Evolutionary conservation across 2,797 vertebrate species (phyloP), one percentile per base, ranked within the genome.

Genomic region (Chiroxiphia lanceolata): DNA sequence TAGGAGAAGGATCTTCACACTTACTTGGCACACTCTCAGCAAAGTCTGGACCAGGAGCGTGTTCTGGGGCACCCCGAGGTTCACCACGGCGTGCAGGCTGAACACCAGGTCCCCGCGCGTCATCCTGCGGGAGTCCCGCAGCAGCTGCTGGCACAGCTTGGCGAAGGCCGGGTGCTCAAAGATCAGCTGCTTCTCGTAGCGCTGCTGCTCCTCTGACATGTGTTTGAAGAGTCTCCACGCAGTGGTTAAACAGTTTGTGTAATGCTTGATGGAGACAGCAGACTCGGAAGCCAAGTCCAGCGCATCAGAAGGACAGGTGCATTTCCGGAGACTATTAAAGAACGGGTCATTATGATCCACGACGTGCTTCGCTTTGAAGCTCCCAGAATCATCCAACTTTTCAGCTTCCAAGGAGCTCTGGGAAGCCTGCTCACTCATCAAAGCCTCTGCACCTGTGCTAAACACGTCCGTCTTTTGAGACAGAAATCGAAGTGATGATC

Each of bases 11-110:
- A 31, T 72, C 71, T 13, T 47, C n/a, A 21, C 11, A 72, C 95
- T 97, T 96, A 99, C 99, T 98, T 99, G 99, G 65, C 98, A 98
- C 25, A 97, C 78, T 33, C 98, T 98, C 61, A 99, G 94, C 71
- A 99, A 97, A 6, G 98, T 99, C 97, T 99, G 99, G 45, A 99
- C 94, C 5, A 99, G 97, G 0, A 97, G 97, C 14, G 98, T 99
- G 16, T 95, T 97, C 83, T 99, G 98, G 12, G 98, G 96, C 47
- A 99, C 93, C 1, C 98, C 98, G 6, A 99, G 97, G 45, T 89
- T 98, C 91, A 99, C 78, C 21, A 98, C 33, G 0, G 98, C 97
- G n/a, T 98, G 90, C 54, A 99, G 97, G 50, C 97, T 97, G 82
- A 98, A 98, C 23, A 97, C 95, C 54, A 99, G 25, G 53, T 98